Evolutionary conservation across 2,113 vertebrate species (phyloP), one percentile per base, ranked within the genome.

Genomic region (Myotis brandtii): DNA sequence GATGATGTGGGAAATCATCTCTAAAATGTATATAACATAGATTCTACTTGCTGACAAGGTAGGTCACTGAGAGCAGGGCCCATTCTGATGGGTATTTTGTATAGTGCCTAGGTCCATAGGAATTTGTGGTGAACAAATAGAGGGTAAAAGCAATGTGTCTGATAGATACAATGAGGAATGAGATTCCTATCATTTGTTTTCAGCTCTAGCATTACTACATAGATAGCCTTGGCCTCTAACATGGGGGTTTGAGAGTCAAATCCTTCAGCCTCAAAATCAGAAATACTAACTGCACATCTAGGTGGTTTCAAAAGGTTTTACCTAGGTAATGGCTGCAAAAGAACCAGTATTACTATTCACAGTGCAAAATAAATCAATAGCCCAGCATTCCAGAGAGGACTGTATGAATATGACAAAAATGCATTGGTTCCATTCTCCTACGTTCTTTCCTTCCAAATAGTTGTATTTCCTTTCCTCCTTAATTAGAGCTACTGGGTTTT

Each of bases 401-500:
- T 77, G 30, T 69, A 66, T 17, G 6, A 86, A n/a, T 25, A 89
- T 67, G 56, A 88, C 76, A 95, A 90, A 96, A 96, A 76, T n/a
- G 69, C 16, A 46, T 91, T 95, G 27, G 73, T 72, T 21, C 34
- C 64, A 23, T 67, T 67, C 23, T 89, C 40, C n/a, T 75, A 75
- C 20, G 18, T 62, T 56, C 56, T 93, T 86, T 83, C 48, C 27
- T 79, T 92, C 32, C 34, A 92, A 93, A 84, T 87, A 62, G 32
- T 62, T 91, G 17, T 73, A 77, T 88, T 70, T 72, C 9, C 90
- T 75, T 79, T 90, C 46, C 73, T 95, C n/a, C 79, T 93, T 97
- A 89, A 96, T 95, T 93, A 96, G 84, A 94, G 25, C 43, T 91
- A 37, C 64, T 95, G 83, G 40, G 30, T 89, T 95, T 96, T 94